These are phyloP conservation scores for Drosophila paramelanica DNA, from an alignment of 2,888 invertebrate species.

Conservation along the genomic window DNA sequence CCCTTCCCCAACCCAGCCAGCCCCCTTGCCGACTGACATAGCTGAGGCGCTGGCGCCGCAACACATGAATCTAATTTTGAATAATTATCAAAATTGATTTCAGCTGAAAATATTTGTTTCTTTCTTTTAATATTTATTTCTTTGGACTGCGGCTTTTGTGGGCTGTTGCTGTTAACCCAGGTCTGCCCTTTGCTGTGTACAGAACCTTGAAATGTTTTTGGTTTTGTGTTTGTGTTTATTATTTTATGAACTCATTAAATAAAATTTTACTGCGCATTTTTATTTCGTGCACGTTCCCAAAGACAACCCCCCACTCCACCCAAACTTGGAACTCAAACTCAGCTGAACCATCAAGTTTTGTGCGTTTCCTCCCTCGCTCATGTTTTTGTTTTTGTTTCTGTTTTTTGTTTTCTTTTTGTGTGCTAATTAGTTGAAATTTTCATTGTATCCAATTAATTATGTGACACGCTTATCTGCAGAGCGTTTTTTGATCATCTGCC, in stretches of 20 bases:
- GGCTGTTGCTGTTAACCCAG: constrained; percentile 36
- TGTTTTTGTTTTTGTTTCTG: constrained; percentile 18
- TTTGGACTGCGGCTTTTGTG: constrained; percentile 4
- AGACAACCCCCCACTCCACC: constrained; percentile 43
- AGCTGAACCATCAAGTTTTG: constrained; percentile 39
- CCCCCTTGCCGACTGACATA: constrained; percentile 24
- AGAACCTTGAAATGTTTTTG: constrained; percentile 74
- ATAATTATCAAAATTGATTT: constrained; percentile 72
- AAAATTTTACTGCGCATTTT: constrained; percentile 67
- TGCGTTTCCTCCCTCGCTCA: constrained; percentile 47
- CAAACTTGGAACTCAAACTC: constrained; percentile 16
- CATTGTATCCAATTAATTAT: constrained; percentile 75
- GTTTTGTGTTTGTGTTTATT: constrained; percentile 49
- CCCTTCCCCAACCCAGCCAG: background rate
- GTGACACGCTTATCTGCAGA: constrained; percentile 73
- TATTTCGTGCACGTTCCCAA: constrained; percentile 58
- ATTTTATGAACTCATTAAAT: constrained; percentile 78
- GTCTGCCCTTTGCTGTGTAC: constrained; percentile 53
- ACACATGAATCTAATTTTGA: constrained; percentile 75
- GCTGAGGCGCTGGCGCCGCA: constrained; percentile 56
- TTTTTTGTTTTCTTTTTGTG: constrained; percentile 43
- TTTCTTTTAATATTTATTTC: constrained; percentile 10
- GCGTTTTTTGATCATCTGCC: constrained; percentile 41
- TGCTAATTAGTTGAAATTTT: constrained; percentile 75
- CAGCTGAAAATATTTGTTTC: constrained; percentile 42